A percentile compares a stretch with the other conserved stretches of the same genome.
phyloP scores from a whole-genome alignment of 2,113 vertebrate species.

The Sclerurus mexicanus region DNA sequence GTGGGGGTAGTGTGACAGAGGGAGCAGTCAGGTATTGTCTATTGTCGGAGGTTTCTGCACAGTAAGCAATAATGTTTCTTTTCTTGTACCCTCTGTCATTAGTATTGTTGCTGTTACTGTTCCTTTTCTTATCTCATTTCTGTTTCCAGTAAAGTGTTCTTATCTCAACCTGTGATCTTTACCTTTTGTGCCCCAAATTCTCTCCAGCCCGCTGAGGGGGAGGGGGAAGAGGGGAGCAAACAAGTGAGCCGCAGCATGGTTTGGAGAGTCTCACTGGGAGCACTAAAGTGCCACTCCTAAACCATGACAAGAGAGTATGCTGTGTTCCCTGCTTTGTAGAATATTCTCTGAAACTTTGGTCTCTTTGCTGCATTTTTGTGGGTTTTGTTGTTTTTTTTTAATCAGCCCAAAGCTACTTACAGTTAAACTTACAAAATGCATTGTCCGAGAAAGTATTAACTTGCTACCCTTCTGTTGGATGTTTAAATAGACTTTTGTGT shows the following conservation, averaged over 20 bases:
- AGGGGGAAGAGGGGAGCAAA: neutral
- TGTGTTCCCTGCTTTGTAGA: too few species aligned
- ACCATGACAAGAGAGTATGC: too few species aligned
- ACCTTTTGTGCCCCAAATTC: neutral
- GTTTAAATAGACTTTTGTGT: neutral
- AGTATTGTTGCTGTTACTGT: neutral
- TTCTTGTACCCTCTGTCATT: neutral
- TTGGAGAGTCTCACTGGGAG: neutral
- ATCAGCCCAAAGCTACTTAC: neutral
- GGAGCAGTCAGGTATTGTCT: too few species aligned
- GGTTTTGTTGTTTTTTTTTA: neutral
- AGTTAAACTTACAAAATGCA: neutral
- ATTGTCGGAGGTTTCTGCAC: neutral
- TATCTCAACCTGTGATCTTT: neutral
- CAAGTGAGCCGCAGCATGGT: neutral
- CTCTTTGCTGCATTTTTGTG: neutral
- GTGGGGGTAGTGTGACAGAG: too few species aligned
- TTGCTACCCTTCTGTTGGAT: neutral
- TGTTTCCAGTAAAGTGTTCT: neutral
- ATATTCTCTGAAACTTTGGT: too few species aligned
- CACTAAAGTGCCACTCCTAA: neutral
- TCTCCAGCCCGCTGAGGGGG: neutral
- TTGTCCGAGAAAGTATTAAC: neutral
- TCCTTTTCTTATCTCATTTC: neutral
- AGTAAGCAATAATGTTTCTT: neutral